Percentiles rank a stretch among this genome's conserved stretches.
Evolutionary conservation across 2,888 invertebrate genomes (phyloP).

Genomic region (Ennomos fuscantarius): DNA sequence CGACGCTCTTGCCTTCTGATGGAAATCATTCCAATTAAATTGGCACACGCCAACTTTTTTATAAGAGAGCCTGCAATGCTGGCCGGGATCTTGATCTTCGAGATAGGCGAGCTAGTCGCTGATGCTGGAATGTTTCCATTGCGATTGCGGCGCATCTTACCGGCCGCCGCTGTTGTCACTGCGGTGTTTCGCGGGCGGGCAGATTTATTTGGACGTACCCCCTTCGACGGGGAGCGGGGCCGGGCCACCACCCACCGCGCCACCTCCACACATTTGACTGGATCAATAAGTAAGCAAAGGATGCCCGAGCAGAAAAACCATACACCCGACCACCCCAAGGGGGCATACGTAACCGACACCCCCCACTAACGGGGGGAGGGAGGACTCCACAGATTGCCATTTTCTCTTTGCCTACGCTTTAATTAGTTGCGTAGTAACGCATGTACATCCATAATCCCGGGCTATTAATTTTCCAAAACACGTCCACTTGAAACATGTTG

Average conservation of each 20-base stretch:
- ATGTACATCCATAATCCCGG: constrained; percentile 79
- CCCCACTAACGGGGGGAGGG: constrained; percentile 82
- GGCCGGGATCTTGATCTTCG: constrained; percentile 26
- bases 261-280: constrained; percentile 86
- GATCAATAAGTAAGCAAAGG: constrained; percentile 87
- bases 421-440: constrained; percentile 86
- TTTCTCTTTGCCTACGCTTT: constrained; percentile 86
- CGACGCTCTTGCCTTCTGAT: constrained; percentile 66
- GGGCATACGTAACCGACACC: constrained; percentile 86
- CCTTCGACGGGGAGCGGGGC: constrained; percentile 72
- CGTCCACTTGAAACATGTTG: constrained; percentile 26
- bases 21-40: constrained; percentile 76
- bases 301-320: constrained; percentile 86
- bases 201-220: constrained; percentile 86
- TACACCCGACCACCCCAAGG: constrained; percentile 84
- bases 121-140: constrained; percentile 69
- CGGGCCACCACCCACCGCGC: constrained; percentile 81
- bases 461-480: constrained; percentile 70
- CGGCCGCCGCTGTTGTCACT: constrained; percentile 82
- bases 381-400: constrained; percentile 84
- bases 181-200: constrained; percentile 85
- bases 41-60: constrained; percentile 55
- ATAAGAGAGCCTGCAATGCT: constrained; percentile 21
- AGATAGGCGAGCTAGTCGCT: constrained; percentile 34
- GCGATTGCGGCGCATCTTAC: constrained; percentile 82